Conservation (phyloP, 2,888 invertebrate genomes). For the Zeuzera pyrina region DNA sequence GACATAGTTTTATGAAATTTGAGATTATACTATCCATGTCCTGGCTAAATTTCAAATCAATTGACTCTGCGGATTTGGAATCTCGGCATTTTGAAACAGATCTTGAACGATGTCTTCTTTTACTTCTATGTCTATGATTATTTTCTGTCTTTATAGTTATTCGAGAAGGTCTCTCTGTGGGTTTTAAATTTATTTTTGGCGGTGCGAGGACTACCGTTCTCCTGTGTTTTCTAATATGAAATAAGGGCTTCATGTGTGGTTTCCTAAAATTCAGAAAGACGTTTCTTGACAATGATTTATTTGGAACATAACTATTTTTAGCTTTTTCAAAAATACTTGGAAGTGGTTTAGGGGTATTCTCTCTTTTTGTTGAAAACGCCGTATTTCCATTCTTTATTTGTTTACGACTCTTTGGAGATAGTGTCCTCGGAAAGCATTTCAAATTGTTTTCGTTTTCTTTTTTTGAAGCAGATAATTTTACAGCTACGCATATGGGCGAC, state of each 20-base stretch:
- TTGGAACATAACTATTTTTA: conserved; percentile 59
- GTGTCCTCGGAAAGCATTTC: conserved; percentile 33
- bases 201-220: conserved; percentile 66
- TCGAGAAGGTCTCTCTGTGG: conserved; percentile 55
- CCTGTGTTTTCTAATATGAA: conserved; percentile 70
- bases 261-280: conserved; percentile 64
- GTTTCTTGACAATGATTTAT: conserved; percentile 56
- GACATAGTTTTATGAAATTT: conserved; percentile 62
- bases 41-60: conserved; percentile 62
- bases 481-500: conserved; percentile 43
- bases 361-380: conserved; percentile 39
- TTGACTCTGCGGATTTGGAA: conserved; percentile 76
- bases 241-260: conserved; percentile 51
- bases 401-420: conserved; percentile 52
- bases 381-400: conserved; percentile 34
- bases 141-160: conserved; percentile 58
- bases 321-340: conserved; percentile 59
- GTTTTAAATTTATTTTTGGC: conserved; percentile 60
- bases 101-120: conserved; percentile 59
- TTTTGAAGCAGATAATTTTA: conserved; percentile 35
- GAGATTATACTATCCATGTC: conserved; percentile 60
- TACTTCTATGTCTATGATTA: conserved; percentile 61
- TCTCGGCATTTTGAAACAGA: conserved; percentile 62
- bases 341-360: conserved; percentile 38
- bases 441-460: conserved; percentile 42